A percentile compares a stretch with the other conserved stretches of the same genome.
phyloP scores from a whole-genome alignment of 1,140 invertebrate genomes.

The Dendrolimus punctatus region DNA sequence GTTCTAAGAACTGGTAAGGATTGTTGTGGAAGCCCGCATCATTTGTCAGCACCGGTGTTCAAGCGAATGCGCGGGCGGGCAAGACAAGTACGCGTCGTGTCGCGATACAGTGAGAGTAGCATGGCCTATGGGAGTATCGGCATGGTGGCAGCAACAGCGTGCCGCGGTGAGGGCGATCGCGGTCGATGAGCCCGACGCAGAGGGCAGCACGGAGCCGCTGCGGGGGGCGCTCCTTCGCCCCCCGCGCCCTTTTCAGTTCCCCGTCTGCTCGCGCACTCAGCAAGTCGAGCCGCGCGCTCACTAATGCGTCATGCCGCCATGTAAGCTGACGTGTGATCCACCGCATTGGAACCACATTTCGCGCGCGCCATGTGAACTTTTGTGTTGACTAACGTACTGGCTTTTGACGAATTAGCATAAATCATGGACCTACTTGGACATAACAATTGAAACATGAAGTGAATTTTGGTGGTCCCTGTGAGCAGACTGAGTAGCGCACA shows the following conservation, averaged over 20 bases:
- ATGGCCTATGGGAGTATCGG: constrained; percentile 13
- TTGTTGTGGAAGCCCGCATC: no score
- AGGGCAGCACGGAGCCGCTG: constrained; percentile 54
- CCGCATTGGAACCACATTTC: constrained; percentile 26
- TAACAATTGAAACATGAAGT: constrained; percentile 22
- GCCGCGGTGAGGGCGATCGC: constrained; percentile 49
- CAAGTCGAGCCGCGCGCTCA: constrained; percentile 62
- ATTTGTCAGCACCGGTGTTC: no score
- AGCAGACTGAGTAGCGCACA: constrained; percentile 31
- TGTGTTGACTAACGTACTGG: constrained; percentile 45
- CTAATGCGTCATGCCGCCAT: constrained; percentile 65
- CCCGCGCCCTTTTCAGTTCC: constrained; percentile 35
- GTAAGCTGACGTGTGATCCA: constrained; percentile 40
- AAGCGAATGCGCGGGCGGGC: not conserved
- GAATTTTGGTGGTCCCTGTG: constrained; percentile 43
- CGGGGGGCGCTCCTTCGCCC: constrained; percentile 28
- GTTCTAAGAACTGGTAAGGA: no score
- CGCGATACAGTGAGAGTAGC: constrained; percentile 45
- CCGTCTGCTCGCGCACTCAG: constrained; percentile 53
- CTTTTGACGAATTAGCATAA: constrained; percentile 2
- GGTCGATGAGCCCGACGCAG: constrained; percentile 67
- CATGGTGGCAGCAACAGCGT: constrained; percentile 28
- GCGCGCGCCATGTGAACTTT: constrained; percentile 65
- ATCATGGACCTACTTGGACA: no score
- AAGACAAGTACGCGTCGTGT: constrained; percentile 18